Conservation (phyloP, 2,113 vertebrate genomes). For the Thunnus thynnus region DNA sequence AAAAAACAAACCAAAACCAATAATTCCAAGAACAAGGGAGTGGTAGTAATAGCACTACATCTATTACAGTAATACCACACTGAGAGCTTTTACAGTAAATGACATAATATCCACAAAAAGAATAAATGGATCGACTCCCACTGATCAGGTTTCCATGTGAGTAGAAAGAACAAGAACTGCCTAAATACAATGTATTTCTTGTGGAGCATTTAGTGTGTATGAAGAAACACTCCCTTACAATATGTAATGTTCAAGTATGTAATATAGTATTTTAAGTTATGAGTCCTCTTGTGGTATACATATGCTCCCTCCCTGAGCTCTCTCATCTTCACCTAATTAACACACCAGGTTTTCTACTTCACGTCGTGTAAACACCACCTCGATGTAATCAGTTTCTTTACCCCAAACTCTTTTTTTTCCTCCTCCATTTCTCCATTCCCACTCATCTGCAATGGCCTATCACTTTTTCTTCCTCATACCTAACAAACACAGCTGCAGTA, state of each 20-base stretch:
- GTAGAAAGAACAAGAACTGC: neutral
- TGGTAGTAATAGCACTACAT: neutral
- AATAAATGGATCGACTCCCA: neutral
- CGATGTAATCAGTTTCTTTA: neutral
- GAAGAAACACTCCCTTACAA: too few species aligned
- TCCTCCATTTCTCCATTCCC: neutral
- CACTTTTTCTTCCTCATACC: neutral
- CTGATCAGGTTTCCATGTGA: constrained; percentile 1
- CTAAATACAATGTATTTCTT: neutral
- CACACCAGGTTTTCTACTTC: neutral
- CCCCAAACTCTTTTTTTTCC: neutral
- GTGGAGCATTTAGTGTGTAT: neutral
- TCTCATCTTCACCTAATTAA: neutral
- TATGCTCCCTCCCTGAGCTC: neutral
- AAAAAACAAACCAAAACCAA: neutral
- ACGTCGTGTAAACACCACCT: neutral
- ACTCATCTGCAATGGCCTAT: constrained; percentile 14
- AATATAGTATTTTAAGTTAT: neutral
- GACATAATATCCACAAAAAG: neutral
- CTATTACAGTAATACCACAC: neutral
- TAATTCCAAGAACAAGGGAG: neutral
- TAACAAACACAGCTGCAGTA: constrained; percentile 33
- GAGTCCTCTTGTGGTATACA: neutral
- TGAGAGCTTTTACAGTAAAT: neutral
- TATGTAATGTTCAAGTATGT: neutral